Evolutionary conservation across 2,888 invertebrate genomes (phyloP), one percentile per base, ranked within the genome.

Genomic region (Griposia aprilina): DNA sequence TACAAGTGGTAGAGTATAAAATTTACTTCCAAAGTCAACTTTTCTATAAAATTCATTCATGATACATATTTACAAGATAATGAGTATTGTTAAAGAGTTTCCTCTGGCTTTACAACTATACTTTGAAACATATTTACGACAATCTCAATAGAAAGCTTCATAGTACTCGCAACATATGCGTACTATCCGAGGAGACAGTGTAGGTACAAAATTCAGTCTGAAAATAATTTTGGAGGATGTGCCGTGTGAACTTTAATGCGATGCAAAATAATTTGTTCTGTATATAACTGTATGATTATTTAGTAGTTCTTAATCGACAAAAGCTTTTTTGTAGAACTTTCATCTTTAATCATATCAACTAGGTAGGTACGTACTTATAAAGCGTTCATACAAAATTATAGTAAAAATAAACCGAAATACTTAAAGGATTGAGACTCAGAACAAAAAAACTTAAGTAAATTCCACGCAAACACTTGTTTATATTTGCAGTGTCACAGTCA

Each of bases 1-100:
- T 97, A 96, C 96, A 95, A 95, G 94, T 95, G 94, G 94, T 95
- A 95, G 95, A 95, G 95, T 94, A 95, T 94, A 95, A 93, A 93
- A 92, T 94, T 95, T 93, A 93, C 91, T 94, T 94, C 93, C 93
- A 94, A 94, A 94, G 93, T 94, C 93, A 93, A 85, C 86, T 91
- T 92, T 92, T 91, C 88, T 90, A 90, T 90, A 91, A 90, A 90
- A 90, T 92, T 90, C 91, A 90, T 93, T 91, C 87, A 87, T 88
- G 88, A 92, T 90, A 93, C 87, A 92, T 95, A 95, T 96, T 94
- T 96, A 96, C 95, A 96, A 92, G 86, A 91, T 95, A 96, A 95
- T 96, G 96, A 96, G 96, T 96, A 96, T 96, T 96, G 93, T 92
- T 90, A 91, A 91, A 90, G 92, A 92, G 92, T 91, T 90, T 90